Conservation (phyloP, 2,797 vertebrate species). For the Falco berigora region DNA sequence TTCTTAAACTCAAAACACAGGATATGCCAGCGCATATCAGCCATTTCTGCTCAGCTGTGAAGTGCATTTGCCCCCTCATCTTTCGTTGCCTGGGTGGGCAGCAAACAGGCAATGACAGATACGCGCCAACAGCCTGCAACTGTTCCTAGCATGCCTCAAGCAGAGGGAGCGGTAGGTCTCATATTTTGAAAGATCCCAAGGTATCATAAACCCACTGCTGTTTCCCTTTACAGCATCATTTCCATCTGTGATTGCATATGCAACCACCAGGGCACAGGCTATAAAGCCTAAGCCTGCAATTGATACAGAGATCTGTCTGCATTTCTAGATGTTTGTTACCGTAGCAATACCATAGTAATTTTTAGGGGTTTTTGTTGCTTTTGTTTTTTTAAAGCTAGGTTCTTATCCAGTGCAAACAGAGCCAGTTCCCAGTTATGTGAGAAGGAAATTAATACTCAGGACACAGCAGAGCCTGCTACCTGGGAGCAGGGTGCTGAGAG, state of each 20-base stretch:
- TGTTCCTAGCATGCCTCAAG: not conserved
- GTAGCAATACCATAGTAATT: conserved; percentile 27
- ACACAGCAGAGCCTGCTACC: not conserved
- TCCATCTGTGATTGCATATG: not conserved
- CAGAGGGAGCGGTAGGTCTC: not conserved
- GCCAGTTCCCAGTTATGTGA: not conserved
- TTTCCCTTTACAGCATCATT: not conserved
- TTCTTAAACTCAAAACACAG: not conserved
- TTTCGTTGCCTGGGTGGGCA: not conserved
- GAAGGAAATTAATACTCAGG: not conserved
- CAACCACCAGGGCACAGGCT: not conserved
- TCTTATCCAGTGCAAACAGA: not conserved
- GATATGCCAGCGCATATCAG: not conserved
- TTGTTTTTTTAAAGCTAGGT: not conserved
- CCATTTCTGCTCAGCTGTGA: not conserved
- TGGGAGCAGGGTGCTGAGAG: not conserved
- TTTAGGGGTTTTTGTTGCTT: not conserved
- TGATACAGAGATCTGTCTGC: not conserved
- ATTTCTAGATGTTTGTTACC: conserved; percentile 36
- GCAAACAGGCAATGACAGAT: not conserved
- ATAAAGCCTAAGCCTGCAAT: not conserved
- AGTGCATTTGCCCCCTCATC: not conserved
- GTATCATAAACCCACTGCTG: not conserved
- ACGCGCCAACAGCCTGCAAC: not conserved
- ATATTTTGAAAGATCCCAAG: not conserved